A percentile compares a stretch with the other conserved stretches of the same genome.
Conservation (phyloP, 2,888 invertebrate species). For the Drosophila percnosoma region DNA sequence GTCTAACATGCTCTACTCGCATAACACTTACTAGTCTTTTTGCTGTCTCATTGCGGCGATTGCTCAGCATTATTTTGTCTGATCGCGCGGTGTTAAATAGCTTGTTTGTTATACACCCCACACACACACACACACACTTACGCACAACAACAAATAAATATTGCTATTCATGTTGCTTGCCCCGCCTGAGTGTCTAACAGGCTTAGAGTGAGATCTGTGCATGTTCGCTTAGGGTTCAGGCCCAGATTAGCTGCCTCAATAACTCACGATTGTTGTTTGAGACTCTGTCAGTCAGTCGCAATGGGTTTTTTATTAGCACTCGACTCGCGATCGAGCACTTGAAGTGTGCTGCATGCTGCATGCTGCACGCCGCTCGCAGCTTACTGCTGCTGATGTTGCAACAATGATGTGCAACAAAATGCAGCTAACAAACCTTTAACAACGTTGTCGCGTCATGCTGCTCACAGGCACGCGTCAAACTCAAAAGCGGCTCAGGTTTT, state of each 20-base stretch:
- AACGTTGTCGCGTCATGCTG: constrained; percentile 56
- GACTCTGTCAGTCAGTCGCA: constrained; percentile 76
- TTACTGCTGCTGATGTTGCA: constrained; percentile 68
- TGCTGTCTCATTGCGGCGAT: constrained; percentile 64
- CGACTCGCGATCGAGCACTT: constrained; percentile 59
- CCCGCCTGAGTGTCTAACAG: constrained; percentile 76
- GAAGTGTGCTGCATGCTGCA: constrained; percentile 45
- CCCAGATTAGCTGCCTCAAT: constrained; percentile 72
- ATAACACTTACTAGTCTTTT: constrained; percentile 24
- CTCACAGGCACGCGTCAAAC: constrained; percentile 71
- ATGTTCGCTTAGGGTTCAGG: constrained; percentile 15
- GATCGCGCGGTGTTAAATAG: constrained; percentile 75
- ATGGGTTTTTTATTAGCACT: constrained; percentile 77
- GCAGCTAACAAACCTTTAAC: constrained; percentile 57
- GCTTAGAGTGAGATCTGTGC: constrained; percentile 39
- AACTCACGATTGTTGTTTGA: constrained; percentile 79
- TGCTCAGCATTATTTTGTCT: constrained; percentile 70
- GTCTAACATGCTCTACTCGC: neutral
- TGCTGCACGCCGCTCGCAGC: constrained; percentile 11
- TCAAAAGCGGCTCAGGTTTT: constrained; percentile 55
- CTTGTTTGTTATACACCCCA: constrained; percentile 78
- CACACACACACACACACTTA: constrained; percentile 28
- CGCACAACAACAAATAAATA: neutral
- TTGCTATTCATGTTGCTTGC: constrained; percentile 10
- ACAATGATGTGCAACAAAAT: constrained; percentile 76